Conservation (phyloP, 2,113 vertebrate genomes). For the Symphodus melops region DNA sequence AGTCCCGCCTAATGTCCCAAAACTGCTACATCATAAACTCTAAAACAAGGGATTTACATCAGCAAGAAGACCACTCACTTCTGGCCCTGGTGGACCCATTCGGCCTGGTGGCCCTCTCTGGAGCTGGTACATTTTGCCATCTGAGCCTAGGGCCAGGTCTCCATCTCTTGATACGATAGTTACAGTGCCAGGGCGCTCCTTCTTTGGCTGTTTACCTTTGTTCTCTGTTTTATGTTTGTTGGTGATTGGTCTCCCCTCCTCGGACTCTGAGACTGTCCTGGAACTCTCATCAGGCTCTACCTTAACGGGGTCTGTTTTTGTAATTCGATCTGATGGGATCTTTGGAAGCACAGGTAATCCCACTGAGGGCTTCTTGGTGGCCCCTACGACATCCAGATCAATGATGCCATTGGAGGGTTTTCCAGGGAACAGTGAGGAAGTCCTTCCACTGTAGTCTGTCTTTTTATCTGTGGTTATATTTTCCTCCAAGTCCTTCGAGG, state of each 20-base stretch:
- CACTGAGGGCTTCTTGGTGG: slow-evolving; percentile 57
- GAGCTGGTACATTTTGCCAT: slow-evolving; percentile 51
- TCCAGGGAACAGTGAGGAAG: slow-evolving; percentile 25
- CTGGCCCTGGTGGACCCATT: slow-evolving; percentile 81
- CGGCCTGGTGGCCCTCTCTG: slow-evolving; percentile 77
- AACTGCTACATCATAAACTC: not conserved
- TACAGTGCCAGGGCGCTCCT: slow-evolving; percentile 23
- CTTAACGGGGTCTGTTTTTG: slow-evolving; percentile 45
- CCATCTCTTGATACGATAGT: slow-evolving; percentile 45
- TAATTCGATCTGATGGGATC: slow-evolving; percentile 11
- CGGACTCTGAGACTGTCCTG: not conserved
- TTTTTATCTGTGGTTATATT: slow-evolving; percentile 85
- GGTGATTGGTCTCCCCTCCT: slow-evolving; percentile 2
- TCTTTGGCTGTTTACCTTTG: slow-evolving; percentile 1
- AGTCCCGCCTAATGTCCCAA: not conserved
- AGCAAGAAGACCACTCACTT: slow-evolving; percentile 76
- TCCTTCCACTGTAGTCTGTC: not conserved
- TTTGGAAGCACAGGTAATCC: not conserved
- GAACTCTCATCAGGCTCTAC: slow-evolving; percentile 26
- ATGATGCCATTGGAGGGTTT: slow-evolving; percentile 76
- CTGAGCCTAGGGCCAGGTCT: slow-evolving; percentile 43
- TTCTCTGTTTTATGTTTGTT: not conserved
- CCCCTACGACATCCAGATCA: slow-evolving; percentile 51
- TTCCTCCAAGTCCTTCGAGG: slow-evolving; percentile 76
- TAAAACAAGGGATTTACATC: not conserved